These are phyloP conservation scores for Acholoe squamosa DNA, from an alignment of 2,888 invertebrate species.

Conservation along the genomic window DNA sequence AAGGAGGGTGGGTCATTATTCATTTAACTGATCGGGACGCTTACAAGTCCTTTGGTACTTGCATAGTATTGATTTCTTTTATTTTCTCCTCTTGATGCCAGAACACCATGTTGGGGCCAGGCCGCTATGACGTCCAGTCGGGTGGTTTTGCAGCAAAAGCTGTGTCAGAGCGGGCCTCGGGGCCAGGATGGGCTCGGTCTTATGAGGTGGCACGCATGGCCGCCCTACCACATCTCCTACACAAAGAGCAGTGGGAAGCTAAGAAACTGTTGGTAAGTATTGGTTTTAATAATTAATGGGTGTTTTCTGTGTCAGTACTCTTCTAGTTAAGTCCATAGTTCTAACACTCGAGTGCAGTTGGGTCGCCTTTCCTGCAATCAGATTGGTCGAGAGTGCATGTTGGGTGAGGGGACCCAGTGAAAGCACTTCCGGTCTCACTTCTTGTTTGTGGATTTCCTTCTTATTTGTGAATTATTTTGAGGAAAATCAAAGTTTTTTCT, in stretches of 20 bases:
- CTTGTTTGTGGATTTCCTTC: too few species aligned
- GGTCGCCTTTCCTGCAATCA: too few species aligned
- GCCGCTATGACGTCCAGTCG: conserved; percentile 77
- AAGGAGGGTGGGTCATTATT: too few species aligned
- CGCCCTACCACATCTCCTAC: conserved; percentile 80
- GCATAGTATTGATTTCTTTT: not conserved
- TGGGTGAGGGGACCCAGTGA: too few species aligned
- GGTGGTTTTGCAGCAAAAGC: conserved; percentile 77
- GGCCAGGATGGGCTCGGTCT: conserved; percentile 82
- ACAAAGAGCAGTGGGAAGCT: conserved; percentile 82
- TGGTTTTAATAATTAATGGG: not conserved
- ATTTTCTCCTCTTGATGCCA: conserved; percentile 54
- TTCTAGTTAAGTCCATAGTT: too few species aligned
- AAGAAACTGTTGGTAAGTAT: conserved; percentile 78
- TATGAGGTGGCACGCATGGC: conserved; percentile 80
- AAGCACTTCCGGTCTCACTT: too few species aligned
- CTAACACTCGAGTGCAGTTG: too few species aligned
- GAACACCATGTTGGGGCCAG: conserved; percentile 79
- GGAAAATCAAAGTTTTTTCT: too few species aligned
- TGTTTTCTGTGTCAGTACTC: too few species aligned
- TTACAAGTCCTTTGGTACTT: conserved; percentile 24
- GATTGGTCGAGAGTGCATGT: too few species aligned
- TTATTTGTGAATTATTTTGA: too few species aligned
- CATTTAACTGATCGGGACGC: too few species aligned
- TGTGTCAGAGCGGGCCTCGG: conserved; percentile 76